Evolutionary conservation across 2,888 invertebrate genomes (phyloP).

Genomic region (Linnaemya tessellans): DNA sequence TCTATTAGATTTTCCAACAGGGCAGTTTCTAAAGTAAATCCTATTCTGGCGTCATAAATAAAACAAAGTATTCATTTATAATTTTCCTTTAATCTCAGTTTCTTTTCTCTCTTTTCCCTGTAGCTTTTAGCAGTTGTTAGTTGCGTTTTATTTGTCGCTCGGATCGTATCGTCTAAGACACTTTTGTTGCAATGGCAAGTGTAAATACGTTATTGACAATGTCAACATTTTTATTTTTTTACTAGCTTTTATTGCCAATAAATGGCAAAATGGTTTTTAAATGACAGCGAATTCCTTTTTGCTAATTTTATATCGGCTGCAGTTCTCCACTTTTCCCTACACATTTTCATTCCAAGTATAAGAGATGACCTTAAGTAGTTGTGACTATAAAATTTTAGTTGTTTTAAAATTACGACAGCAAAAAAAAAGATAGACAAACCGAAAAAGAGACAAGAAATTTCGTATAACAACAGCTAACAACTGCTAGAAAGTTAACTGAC

Average conservation of each 20-base stretch:
- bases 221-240: constrained; percentile 71
- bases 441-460: constrained; percentile 1
- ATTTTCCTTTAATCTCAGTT: constrained; percentile 31
- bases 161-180: background rate
- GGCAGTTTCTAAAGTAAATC: background rate
- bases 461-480: constrained; percentile 8
- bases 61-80: constrained; percentile 37
- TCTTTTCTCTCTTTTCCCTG: constrained; percentile 4
- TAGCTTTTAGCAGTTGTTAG: constrained; percentile 5
- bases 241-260: constrained; percentile 69
- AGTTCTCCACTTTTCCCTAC: background rate
- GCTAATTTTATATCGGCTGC: constrained; percentile 22
- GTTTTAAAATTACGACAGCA: constrained; percentile 51
- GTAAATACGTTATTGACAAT: constrained; percentile 72
- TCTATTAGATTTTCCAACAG: constrained; percentile 21
- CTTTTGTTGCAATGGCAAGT: constrained; percentile 66
- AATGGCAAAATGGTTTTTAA: constrained; percentile 68
- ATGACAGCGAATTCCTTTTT: constrained; percentile 60
- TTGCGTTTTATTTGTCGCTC: constrained; percentile 21
- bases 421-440: background rate
- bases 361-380: constrained; percentile 64
- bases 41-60: constrained; percentile 1
- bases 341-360: background rate
- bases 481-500: constrained; percentile 57
- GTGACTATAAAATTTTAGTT: constrained; percentile 64